Conservation (phyloP, 2,113 vertebrate species). For the Crotalus horridus region DNA sequence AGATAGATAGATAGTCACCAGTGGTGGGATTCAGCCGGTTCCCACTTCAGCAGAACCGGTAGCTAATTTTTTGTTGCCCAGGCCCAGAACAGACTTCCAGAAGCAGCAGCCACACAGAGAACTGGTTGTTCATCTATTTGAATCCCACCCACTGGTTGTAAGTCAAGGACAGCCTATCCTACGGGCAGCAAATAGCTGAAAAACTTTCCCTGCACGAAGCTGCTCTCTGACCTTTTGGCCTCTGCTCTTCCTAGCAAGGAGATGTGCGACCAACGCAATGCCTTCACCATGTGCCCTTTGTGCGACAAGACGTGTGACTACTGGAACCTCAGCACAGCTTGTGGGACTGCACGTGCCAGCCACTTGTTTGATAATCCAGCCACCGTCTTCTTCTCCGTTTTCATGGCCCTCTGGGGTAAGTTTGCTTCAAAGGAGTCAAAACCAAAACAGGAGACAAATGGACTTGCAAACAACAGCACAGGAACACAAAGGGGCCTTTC, state of each 20-base stretch:
- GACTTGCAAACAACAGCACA: no score
- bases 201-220: not conserved
- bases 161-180: not conserved
- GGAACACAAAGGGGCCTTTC: no score
- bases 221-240: not conserved
- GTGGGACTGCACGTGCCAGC: conserved; percentile 86
- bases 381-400: conserved; percentile 94
- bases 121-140: no score
- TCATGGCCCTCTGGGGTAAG: conserved; percentile 98
- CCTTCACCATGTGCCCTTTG: conserved; percentile 97
- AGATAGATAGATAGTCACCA: no score
- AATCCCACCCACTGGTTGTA: not conserved
- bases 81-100: no score
- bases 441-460: not conserved
- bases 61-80: no score
- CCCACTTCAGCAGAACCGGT: no score
- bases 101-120: no score
- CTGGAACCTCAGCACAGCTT: conserved; percentile 94
- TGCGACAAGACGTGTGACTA: conserved; percentile 93
- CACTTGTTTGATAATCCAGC: conserved; percentile 98
- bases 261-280: conserved; percentile 88
- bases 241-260: conserved; percentile 77
- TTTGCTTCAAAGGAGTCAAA: not conserved
- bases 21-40: no score
- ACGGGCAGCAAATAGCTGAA: not conserved